Conservation (phyloP, 1,140 invertebrate species). For the Hyposmocoma kahamanoa region DNA sequence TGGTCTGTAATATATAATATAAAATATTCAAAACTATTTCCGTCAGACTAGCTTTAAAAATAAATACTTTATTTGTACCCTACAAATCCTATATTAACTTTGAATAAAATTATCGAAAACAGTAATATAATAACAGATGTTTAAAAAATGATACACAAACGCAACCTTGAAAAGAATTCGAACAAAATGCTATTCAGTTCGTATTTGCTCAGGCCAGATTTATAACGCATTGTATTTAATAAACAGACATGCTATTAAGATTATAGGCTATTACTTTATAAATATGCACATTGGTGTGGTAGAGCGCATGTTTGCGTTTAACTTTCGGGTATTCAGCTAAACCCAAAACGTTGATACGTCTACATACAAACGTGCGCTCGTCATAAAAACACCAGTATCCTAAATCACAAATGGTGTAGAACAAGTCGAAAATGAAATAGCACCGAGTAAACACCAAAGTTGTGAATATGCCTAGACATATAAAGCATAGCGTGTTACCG, state of each 20-base stretch:
- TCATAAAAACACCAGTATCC: not conserved
- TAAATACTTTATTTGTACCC: conserved; percentile 42
- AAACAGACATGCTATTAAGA: too few species aligned
- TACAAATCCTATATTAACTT: conserved; percentile 29
- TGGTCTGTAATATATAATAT: conserved; percentile 11
- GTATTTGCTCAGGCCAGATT: conserved; percentile 24
- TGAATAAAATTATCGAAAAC: conserved; percentile 33
- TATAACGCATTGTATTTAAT: conserved; percentile 25
- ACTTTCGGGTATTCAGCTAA: not conserved
- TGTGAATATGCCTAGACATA: conserved; percentile 26
- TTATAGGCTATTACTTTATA: not conserved
- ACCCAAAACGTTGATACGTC: not conserved
- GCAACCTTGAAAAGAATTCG: conserved; percentile 2
- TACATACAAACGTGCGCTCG: not conserved
- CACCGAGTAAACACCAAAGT: conserved; percentile 57
- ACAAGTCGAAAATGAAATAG: conserved; percentile 45
- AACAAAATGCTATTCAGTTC: conserved; percentile 16
- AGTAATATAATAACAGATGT: conserved; percentile 23
- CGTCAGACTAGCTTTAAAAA: conserved; percentile 36
- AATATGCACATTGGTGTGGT: not conserved
- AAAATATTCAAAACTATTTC: conserved; percentile 20
- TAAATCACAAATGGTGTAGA: conserved; percentile 14
- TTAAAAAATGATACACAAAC: conserved; percentile 17
- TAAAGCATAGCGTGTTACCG: conserved; percentile 46
- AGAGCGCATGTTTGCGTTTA: not conserved